These are phyloP conservation scores for Psettodes erumei DNA, from an alignment of 2,113 vertebrate genomes.

Conservation along the genomic window DNA sequence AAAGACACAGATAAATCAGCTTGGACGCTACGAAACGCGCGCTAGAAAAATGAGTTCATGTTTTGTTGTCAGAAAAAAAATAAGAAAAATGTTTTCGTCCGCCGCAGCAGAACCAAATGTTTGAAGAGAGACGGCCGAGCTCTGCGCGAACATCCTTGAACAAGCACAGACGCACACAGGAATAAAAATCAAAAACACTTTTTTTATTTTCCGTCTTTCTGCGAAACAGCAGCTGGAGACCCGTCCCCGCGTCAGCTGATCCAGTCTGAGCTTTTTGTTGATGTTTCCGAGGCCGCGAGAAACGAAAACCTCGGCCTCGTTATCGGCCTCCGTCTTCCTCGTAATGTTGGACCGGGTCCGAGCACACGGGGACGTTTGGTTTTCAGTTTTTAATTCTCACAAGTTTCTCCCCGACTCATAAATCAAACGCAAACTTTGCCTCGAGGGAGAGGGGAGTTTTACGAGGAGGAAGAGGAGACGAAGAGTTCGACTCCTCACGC, in stretches of 20 bases:
- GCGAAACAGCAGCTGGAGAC: no score
- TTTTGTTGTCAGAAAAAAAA: background rate
- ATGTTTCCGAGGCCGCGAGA: no score
- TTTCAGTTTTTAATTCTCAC: no score
- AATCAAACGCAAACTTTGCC: background rate
- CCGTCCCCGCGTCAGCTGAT: no score
- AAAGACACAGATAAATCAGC: background rate
- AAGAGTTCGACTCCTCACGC: background rate
- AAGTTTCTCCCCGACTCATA: background rate
- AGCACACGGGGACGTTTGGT: no score
- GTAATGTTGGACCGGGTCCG: no score
- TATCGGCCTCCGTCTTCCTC: no score
- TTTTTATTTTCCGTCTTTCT: no score
- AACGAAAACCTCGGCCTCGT: no score
- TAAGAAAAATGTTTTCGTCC: background rate
- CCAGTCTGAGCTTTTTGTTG: no score
- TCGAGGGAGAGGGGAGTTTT: background rate
- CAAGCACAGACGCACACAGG: background rate
- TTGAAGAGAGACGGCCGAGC: background rate
- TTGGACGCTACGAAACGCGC: no score
- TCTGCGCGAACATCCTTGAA: background rate
- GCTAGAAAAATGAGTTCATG: no score
- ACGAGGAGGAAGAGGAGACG: background rate
- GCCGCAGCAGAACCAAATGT: background rate
- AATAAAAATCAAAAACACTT: background rate